Evolutionary conservation across 2,113 vertebrate species (phyloP).

Genomic region (Fregetta grallaria): DNA sequence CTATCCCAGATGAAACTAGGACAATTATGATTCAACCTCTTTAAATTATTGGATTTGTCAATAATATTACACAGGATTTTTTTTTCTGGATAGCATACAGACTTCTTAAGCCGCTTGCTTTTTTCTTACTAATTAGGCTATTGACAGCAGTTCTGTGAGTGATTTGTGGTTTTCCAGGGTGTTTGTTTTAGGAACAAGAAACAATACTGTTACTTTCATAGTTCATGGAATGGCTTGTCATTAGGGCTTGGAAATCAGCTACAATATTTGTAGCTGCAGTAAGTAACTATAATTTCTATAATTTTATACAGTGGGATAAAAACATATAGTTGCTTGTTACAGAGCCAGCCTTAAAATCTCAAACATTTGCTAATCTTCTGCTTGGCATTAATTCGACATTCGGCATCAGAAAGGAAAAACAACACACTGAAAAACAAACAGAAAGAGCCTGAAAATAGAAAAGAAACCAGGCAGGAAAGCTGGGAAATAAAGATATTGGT

Average conservation of each 20-base stretch:
- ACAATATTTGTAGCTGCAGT: background rate
- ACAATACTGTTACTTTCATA: background rate
- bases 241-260: background rate
- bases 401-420: background rate
- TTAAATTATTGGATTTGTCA: background rate
- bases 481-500: background rate
- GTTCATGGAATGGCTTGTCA: background rate
- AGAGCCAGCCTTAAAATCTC: background rate
- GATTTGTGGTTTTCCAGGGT: background rate
- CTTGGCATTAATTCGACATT: background rate
- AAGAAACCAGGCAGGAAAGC: background rate
- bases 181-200: background rate
- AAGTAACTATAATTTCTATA: background rate
- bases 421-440: background rate
- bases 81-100: background rate
- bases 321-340: background rate
- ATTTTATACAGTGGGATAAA: background rate
- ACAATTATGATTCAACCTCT: background rate
- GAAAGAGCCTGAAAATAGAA: background rate
- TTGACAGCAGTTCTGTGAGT: background rate
- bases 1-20: too few species aligned
- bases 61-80: background rate
- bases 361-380: background rate
- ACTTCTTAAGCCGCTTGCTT: background rate
- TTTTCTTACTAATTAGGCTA: background rate